Percentiles rank a stretch among this genome's conserved stretches.
phyloP scores from a whole-genome alignment of 2,888 invertebrate species.

The Caenorhabditis plicata region DNA sequence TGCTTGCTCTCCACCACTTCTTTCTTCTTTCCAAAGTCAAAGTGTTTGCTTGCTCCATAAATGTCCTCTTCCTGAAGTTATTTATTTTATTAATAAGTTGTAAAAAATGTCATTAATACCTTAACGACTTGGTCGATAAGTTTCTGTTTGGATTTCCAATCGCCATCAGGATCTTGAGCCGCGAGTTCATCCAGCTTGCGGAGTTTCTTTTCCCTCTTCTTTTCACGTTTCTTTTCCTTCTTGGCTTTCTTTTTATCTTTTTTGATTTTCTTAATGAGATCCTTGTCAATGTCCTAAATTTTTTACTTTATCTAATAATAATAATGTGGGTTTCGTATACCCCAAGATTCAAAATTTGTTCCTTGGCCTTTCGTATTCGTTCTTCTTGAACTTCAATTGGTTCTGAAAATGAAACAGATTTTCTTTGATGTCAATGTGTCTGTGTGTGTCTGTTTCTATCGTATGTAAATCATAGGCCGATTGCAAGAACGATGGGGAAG shows the following conservation, averaged over 20 bases:
- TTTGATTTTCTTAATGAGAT: constrained; percentile 41
- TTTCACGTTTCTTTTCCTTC: constrained; percentile 45
- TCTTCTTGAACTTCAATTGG: constrained; percentile 24
- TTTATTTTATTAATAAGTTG: neutral
- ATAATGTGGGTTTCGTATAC: too few species aligned
- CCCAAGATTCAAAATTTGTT: constrained; percentile 17
- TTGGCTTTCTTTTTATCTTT: constrained; percentile 48
- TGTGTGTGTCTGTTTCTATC: too few species aligned
- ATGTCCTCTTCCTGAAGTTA: constrained; percentile 52
- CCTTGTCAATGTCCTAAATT: constrained; percentile 28
- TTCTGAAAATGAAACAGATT: neutral
- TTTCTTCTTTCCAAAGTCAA: constrained; percentile 63
- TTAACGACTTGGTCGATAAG: constrained; percentile 34
- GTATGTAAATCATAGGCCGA: too few species aligned
- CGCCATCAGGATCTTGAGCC: constrained; percentile 45
- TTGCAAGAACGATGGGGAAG: too few species aligned
- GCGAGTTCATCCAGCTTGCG: constrained; percentile 40
- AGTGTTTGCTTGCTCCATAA: constrained; percentile 60
- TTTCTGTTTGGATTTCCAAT: constrained; percentile 50
- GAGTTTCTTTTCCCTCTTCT: constrained; percentile 51
- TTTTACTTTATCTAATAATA: too few species aligned
- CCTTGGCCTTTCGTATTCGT: constrained; percentile 19
- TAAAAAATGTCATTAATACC: constrained; percentile 4
- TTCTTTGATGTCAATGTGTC: neutral
- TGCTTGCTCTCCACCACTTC: constrained; percentile 48